Conservation (phyloP, 1,140 invertebrate genomes). For the Neodiprion lecontei region DNA sequence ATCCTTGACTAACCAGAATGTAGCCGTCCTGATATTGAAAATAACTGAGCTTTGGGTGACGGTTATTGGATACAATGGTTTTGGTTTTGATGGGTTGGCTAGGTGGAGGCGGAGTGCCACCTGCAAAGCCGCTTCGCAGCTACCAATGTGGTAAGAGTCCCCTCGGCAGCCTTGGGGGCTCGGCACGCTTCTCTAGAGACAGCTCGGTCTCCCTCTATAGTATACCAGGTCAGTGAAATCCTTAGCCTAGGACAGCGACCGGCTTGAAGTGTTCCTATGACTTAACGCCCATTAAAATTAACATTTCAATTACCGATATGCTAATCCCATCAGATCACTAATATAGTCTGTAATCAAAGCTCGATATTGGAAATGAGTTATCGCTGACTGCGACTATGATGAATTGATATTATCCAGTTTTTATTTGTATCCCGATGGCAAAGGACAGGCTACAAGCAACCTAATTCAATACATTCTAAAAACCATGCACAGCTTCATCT, state of each 20-base stretch:
- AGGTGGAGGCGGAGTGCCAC: conserved; percentile 56
- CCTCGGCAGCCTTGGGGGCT: conserved; percentile 57
- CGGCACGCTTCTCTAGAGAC: conserved; percentile 59
- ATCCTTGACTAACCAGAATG: neutral
- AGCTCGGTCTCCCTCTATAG: conserved; percentile 64
- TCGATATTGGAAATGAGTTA: no score
- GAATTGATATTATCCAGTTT: no score
- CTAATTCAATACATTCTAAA: no score
- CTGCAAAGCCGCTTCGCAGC: conserved; percentile 59
- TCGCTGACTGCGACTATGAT: no score
- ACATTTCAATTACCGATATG: no score
- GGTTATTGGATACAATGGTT: conserved; percentile 40
- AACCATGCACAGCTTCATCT: no score
- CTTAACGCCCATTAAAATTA: no score
- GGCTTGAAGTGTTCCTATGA: neutral
- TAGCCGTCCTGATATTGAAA: neutral
- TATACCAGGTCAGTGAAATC: conserved; percentile 66
- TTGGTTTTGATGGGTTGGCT: conserved; percentile 54
- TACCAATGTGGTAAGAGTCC: conserved; percentile 58
- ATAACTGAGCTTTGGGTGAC: neutral
- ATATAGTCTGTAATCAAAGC: no score
- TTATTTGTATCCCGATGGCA: no score
- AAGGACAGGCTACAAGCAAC: no score
- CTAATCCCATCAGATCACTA: no score
- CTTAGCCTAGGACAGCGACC: conserved; percentile 27